These are phyloP conservation scores for Triops cancriformis DNA, from an alignment of 1,140 invertebrate genomes.

Conservation along the genomic window DNA sequence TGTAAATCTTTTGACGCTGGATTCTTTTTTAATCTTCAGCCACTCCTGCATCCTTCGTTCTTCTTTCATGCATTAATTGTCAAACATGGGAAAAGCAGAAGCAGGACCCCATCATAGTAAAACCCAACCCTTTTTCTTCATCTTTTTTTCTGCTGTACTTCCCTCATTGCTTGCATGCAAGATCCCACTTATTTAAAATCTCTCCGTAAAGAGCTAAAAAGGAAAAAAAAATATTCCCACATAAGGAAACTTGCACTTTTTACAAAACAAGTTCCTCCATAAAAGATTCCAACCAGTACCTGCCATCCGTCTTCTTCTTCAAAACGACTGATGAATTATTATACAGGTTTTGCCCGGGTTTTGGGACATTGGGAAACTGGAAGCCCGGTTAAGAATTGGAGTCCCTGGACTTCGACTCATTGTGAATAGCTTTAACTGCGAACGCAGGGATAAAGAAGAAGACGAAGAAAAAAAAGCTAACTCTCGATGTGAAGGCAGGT, in stretches of 20 bases:
- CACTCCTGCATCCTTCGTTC: slow-evolving; percentile 4
- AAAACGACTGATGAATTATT: slow-evolving; percentile 6
- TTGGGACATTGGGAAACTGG: slow-evolving; percentile 1
- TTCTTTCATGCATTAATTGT: slow-evolving; percentile 14
- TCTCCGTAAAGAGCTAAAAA: slow-evolving; percentile 3
- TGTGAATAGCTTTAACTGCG: background rate
- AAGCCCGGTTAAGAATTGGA: background rate
- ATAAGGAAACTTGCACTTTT: slow-evolving; percentile 12
- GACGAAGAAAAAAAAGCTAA: background rate
- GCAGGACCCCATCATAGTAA: background rate
- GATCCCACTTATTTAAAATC: slow-evolving; percentile 1
- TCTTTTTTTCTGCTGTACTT: background rate
- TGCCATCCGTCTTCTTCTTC: slow-evolving; percentile 8
- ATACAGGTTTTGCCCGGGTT: background rate
- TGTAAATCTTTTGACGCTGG: background rate
- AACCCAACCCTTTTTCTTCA: background rate
- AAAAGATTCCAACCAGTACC: slow-evolving; percentile 6
- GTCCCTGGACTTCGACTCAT: background rate
- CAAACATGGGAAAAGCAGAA: background rate
- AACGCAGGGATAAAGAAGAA: background rate
- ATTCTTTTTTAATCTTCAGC: background rate
- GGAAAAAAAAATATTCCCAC: background rate
- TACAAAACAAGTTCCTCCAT: background rate
- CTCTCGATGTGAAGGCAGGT: background rate
- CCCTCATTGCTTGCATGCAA: background rate